Evolutionary conservation across 1,140 invertebrate genomes (phyloP), one percentile per base, ranked within the genome.

Genomic region (Armadillidium nasatum): DNA sequence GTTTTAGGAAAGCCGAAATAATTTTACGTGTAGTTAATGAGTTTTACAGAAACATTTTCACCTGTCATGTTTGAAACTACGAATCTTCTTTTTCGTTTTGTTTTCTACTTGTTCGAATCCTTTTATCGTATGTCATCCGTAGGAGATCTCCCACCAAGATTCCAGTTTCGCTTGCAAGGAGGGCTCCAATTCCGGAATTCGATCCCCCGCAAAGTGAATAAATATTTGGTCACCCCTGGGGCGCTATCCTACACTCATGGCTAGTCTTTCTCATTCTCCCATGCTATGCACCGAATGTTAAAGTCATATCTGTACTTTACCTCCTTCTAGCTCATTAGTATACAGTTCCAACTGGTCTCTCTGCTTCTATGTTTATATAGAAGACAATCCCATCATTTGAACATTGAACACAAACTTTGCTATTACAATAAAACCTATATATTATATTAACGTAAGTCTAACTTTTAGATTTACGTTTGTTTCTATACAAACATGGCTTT

Each of bases 181-280:
- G 43, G 69, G 6, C 11, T 60, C 50, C 50, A 60, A 60, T 3
- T 60, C 50, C 33, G 69, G 43, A 71, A 71, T 71, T 6, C 15
- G 69, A 71, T 71, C 69, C 69, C 69, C 69, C 69, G 69, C 69
- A 44, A 71, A 71, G 69, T 71, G 69, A 21, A 71, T 71, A 71
- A 71, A 71, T 71, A 71, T 71, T 71, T 71, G 69, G 22, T 71
- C 69, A 33, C 69, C 69, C 69, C 69, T 15, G 69, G 22, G 15
- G 69, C 69, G 69, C 23, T 23, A n/a, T 23, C 43, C 43, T 23
- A 19, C 19, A 60, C 50, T 60, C 50, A 60, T 60, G 50, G 50
- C 50, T 15, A 60, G 50, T 60, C 50, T 60, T 60, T 60, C 50
- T 60, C 33, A 33, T 33, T 33, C 33, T 33, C 33, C 33, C 33